Evolutionary conservation across 2,113 vertebrate genomes (phyloP), one percentile per base, ranked within the genome.

Genomic region (Laterallus jamaicensis): DNA sequence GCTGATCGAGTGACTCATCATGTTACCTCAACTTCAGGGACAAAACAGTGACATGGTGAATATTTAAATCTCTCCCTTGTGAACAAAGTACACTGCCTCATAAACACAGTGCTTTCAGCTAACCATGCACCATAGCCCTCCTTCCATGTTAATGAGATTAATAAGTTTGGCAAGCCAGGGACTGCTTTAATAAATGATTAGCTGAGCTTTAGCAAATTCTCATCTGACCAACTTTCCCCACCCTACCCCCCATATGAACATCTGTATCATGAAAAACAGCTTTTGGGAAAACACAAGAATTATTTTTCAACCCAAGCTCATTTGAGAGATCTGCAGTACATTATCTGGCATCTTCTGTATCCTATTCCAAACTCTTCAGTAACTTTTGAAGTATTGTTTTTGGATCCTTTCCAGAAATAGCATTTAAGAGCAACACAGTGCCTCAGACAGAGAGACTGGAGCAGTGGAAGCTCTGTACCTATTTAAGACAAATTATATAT

Each of bases 131-230:
- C 37, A 9, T 0, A 88, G 84, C 58, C 79, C 62, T 93, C 81
- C 75, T 80, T 92, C 79, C 75, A 83, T 92, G 90, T 95, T 97
- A 97, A 96, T 86, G 93, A 97, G 97, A 96, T 95, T 89, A 97
- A 92, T 82, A 91, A 96, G 82, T 95, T 92, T 94, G 95, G 90
- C 77, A 92, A 86, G 84, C 56, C 82, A 75, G 22, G 90, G 79
- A 93, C 92, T 78, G 50, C 93, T 93, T 95, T 96, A 95, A 95
- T 84, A 92, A 97, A 96, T 97, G 93, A 97, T 97, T 97, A 96
- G 95, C 25, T 95, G 92, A 95, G 87, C 71, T 96, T 96, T 79
- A 94, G 83, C 88, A 92, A 92, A 91, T 91, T 94, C 91, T 95
- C 88, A 60, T 95, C 82, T 74, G 93, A 96, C 77, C 82, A 94